These are phyloP conservation scores for Chiloscyllium plagiosum DNA, from an alignment of 2,113 vertebrate species.

Conservation along the genomic window DNA sequence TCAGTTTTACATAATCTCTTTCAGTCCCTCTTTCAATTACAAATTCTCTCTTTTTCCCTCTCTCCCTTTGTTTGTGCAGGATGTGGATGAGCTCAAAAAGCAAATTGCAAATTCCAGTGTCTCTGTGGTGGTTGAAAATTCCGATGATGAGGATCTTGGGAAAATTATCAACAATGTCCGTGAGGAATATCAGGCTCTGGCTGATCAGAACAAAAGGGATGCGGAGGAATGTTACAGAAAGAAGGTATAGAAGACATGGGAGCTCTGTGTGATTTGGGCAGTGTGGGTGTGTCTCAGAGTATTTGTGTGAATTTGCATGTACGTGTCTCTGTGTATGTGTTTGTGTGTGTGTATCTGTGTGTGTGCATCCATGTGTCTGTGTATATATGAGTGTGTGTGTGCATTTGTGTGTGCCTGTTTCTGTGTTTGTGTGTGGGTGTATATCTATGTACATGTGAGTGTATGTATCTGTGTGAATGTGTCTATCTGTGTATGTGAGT, in stretches of 20 bases:
- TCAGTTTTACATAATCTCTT: neutral
- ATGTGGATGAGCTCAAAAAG: conserved; percentile 50
- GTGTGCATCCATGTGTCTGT: too few relatives aligned
- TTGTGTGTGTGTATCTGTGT: too few relatives aligned
- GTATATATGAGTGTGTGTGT: too few relatives aligned
- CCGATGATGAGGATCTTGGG: conserved; percentile 55
- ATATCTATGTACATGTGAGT: neutral
- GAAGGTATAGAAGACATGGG: conserved; percentile 48
- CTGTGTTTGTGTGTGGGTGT: too few relatives aligned
- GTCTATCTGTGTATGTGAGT: neutral
- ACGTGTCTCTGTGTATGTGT: too few relatives aligned
- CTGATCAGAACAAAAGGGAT: conserved; percentile 59
- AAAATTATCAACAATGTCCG: conserved; percentile 58
- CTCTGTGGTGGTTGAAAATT: conserved; percentile 57
- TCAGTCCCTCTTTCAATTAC: neutral
- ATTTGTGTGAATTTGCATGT: too few relatives aligned
- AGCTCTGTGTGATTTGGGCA: neutral
- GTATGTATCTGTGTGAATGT: neutral
- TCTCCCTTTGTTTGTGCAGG: conserved; percentile 45
- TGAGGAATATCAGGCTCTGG: conserved; percentile 59
- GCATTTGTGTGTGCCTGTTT: neutral
- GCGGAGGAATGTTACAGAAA: conserved; percentile 60
- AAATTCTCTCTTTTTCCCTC: neutral
- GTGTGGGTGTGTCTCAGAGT: neutral
- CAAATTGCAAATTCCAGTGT: conserved; percentile 59